These are phyloP conservation scores for Tolypeutes matacus DNA, from an alignment of 2,797 vertebrate genomes.

Conservation along the genomic window DNA sequence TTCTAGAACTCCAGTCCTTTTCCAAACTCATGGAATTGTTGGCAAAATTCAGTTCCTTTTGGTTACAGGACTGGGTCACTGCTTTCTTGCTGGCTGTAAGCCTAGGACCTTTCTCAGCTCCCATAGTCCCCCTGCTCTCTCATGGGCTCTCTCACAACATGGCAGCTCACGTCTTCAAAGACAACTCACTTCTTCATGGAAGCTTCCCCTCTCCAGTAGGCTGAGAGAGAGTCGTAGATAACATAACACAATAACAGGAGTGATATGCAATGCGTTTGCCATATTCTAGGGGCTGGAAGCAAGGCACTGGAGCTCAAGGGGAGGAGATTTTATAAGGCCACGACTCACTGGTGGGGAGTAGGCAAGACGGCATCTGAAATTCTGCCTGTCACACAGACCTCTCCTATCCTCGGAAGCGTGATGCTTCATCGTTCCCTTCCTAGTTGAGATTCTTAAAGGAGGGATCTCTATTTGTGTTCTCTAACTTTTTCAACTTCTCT, in stretches of 20 bases:
- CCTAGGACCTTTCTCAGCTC: not conserved
- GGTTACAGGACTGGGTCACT: not conserved
- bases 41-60: not conserved
- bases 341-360: not conserved
- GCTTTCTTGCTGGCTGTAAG: not conserved
- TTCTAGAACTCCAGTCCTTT: not conserved
- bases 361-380: not conserved
- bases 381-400: not conserved
- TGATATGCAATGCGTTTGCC: not conserved
- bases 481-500: not conserved
- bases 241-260: not conserved
- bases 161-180: not conserved
- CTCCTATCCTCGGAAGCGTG: not conserved
- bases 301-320: fast-evolving
- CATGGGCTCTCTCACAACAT: not conserved
- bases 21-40: not conserved
- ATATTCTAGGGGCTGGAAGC: not conserved
- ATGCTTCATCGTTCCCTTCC: not conserved
- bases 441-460: not conserved
- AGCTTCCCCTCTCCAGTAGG: not conserved
- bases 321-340: not conserved
- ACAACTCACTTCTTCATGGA: not conserved
- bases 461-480: not conserved
- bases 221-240: not conserved
- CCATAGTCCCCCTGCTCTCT: not conserved